Conservation (phyloP, 2,113 vertebrate species). For the Fulica atra region DNA sequence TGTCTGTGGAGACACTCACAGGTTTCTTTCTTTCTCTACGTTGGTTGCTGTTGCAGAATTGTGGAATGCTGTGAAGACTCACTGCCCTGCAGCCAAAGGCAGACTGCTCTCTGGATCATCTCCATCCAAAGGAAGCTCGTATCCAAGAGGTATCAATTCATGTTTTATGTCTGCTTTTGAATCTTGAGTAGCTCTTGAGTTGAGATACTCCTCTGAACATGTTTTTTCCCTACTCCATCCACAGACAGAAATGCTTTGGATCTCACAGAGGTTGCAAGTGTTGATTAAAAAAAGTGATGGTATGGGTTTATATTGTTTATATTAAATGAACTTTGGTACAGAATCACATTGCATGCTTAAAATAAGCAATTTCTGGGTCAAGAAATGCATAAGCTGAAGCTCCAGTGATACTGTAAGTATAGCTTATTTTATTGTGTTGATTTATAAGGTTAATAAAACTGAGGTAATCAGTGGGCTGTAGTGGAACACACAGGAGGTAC, state of each 20-base stretch:
- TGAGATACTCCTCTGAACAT: not conserved
- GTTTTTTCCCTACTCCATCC: not conserved
- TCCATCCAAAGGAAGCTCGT: not conserved
- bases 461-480: not conserved
- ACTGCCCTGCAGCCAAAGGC: constrained; percentile 17
- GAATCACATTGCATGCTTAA: not conserved
- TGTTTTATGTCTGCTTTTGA: not conserved
- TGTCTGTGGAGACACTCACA: not conserved
- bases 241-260: not conserved
- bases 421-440: not conserved
- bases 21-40: not conserved
- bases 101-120: not conserved
- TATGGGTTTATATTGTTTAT: not conserved
- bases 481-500: not conserved
- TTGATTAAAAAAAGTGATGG: not conserved
- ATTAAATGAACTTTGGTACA: not conserved
- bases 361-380: not conserved
- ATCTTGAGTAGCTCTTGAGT: not conserved
- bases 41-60: not conserved
- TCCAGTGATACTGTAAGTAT: not conserved
- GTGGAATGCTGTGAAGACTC: constrained; percentile 71
- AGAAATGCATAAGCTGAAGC: not conserved
- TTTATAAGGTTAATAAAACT: not conserved
- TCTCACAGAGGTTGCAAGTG: accelerated
- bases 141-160: constrained; percentile 36